A percentile compares a stretch with the other conserved stretches of the same genome.
Evolutionary conservation across 2,888 invertebrate species (phyloP).

Genomic region (Clunio marinus): DNA sequence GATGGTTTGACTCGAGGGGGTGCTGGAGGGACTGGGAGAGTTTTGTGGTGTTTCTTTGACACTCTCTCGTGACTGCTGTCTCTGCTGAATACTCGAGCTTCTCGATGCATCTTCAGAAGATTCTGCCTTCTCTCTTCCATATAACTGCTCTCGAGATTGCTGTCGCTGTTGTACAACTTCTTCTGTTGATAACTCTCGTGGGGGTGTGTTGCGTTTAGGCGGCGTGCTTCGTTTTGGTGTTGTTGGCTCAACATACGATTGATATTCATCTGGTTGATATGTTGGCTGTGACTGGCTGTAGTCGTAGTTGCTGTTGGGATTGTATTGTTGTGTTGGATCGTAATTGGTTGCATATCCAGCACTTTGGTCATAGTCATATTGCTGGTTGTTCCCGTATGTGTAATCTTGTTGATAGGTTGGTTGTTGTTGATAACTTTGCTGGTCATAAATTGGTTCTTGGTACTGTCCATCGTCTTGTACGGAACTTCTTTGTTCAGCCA

Average conservation of each 20-base stretch:
- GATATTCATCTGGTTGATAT: conserved; percentile 7
- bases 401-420: conserved; percentile 40
- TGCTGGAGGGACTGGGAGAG: conserved; percentile 35
- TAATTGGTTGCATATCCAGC: too few species aligned
- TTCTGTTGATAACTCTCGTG: conserved; percentile 19
- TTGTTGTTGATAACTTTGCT: conserved; percentile 39
- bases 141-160: conserved; percentile 35
- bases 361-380: too few species aligned
- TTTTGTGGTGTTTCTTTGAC: background rate
- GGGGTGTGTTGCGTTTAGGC: conserved; percentile 29
- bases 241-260: conserved; percentile 17
- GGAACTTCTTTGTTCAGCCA: conserved; percentile 36
- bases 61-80: conserved; percentile 19
- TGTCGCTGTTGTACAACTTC: conserved; percentile 34
- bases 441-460: conserved; percentile 40
- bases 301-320: background rate
- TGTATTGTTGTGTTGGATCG: conserved; percentile 35
- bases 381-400: conserved; percentile 45
- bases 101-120: conserved; percentile 3
- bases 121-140: conserved; percentile 24
- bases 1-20: conserved; percentile 39
- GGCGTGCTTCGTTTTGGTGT: conserved; percentile 25
- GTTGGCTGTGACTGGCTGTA: background rate
- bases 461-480: conserved; percentile 39
- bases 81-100: background rate